Conservation (phyloP, 2,888 invertebrate genomes). For the Byasa hedistus region DNA sequence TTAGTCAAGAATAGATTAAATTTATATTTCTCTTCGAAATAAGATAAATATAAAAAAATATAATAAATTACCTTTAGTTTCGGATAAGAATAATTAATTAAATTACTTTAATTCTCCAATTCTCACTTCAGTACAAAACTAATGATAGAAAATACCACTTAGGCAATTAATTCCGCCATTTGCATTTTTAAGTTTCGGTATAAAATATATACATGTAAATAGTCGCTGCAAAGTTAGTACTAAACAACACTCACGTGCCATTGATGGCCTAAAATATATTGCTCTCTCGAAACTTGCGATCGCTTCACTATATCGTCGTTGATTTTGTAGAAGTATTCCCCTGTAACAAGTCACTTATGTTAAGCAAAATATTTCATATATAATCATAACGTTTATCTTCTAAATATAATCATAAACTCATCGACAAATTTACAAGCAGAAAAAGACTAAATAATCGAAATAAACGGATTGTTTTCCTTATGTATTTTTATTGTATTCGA, state of each 20-base stretch:
- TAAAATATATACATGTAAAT: not conserved
- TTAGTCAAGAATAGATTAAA: too few species aligned
- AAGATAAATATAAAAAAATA: too few species aligned
- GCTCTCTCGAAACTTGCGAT: slow-evolving; percentile 94
- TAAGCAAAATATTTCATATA: not conserved
- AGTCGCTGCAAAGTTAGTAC: slow-evolving; percentile 3
- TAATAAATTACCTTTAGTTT: too few species aligned
- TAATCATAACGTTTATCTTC: not conserved
- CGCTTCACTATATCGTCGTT: slow-evolving; percentile 92
- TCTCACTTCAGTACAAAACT: too few species aligned
- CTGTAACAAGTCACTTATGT: slow-evolving; percentile 82
- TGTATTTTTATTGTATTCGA: not conserved
- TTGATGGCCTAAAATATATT: slow-evolving; percentile 94
- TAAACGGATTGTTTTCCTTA: not conserved
- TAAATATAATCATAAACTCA: not conserved
- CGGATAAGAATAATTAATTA: too few species aligned
- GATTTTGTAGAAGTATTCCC: slow-evolving; percentile 94
- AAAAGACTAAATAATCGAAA: not conserved
- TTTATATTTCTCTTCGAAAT: too few species aligned
- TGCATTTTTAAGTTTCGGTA: too few species aligned
- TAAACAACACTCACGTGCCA: slow-evolving; percentile 89
- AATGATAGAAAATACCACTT: too few species aligned
- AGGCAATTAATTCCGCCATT: too few species aligned
- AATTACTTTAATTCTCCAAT: too few species aligned
- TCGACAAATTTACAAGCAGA: not conserved